phyloP scores from a whole-genome alignment of 2,797 vertebrate species.

The Coluber constrictor region DNA sequence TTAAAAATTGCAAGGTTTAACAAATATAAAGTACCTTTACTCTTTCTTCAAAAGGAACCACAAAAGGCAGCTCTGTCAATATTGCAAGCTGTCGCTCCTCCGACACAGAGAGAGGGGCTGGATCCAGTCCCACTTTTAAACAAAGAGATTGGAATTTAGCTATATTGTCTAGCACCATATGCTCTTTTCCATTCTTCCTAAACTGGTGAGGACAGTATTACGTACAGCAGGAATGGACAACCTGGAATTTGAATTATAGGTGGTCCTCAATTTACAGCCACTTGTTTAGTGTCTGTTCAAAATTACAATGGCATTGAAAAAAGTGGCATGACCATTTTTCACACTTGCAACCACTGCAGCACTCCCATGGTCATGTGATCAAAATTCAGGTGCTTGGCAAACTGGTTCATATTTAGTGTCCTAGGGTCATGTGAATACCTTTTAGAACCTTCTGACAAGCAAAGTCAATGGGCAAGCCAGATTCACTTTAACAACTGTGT shows the following conservation, averaged over 20 bases:
- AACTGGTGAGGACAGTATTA: neutral
- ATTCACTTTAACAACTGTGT: neutral
- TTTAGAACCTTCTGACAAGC: neutral
- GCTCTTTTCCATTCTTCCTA: slow-evolving; percentile 6
- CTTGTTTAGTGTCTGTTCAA: neutral
- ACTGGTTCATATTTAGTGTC: neutral
- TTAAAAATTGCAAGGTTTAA: neutral
- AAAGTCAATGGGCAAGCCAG: neutral
- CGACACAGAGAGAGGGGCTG: slow-evolving; percentile 92
- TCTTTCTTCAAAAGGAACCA: slow-evolving; percentile 97
- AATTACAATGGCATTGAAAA: neutral
- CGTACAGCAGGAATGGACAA: neutral
- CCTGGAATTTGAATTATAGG: neutral
- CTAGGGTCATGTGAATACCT: neutral
- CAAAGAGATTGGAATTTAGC: slow-evolving; percentile 1
- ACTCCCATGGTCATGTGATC: neutral
- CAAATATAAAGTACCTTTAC: slow-evolving; percentile 85
- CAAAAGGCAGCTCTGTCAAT: slow-evolving; percentile 95
- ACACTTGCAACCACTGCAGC: neutral
- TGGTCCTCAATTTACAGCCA: neutral
- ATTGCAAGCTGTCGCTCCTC: slow-evolving; percentile 96
- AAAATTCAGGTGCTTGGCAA: neutral
- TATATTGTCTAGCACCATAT: neutral
- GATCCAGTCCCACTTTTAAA: slow-evolving; percentile 86
- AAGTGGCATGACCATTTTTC: neutral